Conservation (phyloP, 2,113 vertebrate species). For the Hemicordylus capensis region DNA sequence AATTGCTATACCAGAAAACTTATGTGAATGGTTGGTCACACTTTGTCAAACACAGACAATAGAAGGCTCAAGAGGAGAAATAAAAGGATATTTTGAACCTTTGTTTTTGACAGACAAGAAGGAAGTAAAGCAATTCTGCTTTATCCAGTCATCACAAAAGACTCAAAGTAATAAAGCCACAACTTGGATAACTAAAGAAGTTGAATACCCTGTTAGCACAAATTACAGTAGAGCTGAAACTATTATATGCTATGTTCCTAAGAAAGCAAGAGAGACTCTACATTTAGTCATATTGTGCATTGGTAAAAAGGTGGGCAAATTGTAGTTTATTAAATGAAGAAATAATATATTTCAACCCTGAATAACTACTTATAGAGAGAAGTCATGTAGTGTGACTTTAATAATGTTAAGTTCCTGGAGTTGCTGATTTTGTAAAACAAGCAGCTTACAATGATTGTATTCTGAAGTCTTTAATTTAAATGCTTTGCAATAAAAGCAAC, state of each 20-base stretch:
- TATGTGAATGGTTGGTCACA: neutral
- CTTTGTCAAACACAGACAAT: neutral
- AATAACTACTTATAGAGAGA: neutral
- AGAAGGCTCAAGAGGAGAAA: accelerated
- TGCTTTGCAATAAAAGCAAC: too few relatives aligned
- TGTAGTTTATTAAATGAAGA: neutral
- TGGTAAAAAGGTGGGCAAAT: neutral
- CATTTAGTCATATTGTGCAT: neutral
- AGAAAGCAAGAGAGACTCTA: neutral
- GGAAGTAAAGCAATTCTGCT: neutral
- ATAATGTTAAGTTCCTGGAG: neutral
- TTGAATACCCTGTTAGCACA: neutral
- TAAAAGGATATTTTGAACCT: neutral
- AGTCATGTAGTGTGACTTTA: neutral
- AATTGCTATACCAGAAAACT: neutral
- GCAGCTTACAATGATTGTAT: neutral
- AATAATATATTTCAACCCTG: neutral
- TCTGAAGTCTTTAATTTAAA: neutral
- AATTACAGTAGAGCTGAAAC: neutral
- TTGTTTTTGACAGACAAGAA: neutral
- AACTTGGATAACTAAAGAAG: neutral
- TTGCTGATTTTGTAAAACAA: neutral
- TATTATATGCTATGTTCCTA: neutral
- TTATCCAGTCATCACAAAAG: neutral
- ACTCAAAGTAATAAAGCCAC: neutral